Conservation (phyloP, 2,888 invertebrate genomes). For the Habroteleia sp. region DNA sequence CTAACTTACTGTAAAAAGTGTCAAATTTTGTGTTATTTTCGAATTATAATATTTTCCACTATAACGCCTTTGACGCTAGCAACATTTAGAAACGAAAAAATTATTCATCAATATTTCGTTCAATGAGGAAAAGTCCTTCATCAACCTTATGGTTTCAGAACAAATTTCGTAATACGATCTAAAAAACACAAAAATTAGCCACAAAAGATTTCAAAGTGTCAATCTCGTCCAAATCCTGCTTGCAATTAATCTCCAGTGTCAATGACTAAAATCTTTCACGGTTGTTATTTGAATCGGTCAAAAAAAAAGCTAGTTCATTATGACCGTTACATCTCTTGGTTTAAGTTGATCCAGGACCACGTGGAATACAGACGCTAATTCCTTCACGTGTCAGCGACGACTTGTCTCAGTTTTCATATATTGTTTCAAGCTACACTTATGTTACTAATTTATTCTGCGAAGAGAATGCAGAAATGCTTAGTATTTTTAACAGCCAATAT, state of each 20-base stretch:
- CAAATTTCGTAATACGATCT: slow-evolving; percentile 8
- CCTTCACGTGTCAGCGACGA: slow-evolving; percentile 19
- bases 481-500: too few species aligned
- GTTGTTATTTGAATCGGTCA: slow-evolving; percentile 10
- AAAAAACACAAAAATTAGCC: slow-evolving; percentile 13
- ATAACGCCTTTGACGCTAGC: too few species aligned
- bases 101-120: too few species aligned
- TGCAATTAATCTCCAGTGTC: slow-evolving; percentile 26
- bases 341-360: slow-evolving; percentile 16
- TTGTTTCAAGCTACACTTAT: slow-evolving; percentile 13
- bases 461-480: slow-evolving; percentile 1
- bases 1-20: too few species aligned
- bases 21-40: too few species aligned
- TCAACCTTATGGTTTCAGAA: too few species aligned
- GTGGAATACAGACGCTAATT: slow-evolving; percentile 45
- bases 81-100: too few species aligned
- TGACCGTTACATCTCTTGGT: slow-evolving; percentile 31
- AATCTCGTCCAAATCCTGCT: neutral
- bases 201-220: neutral
- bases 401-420: slow-evolving; percentile 31
- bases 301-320: slow-evolving; percentile 35
- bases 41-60: too few species aligned
- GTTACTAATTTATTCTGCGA: slow-evolving; percentile 18
- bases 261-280: slow-evolving; percentile 12
- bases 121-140: too few species aligned